Conservation (phyloP, 2,113 vertebrate genomes). For the Trematocara macrostoma region DNA sequence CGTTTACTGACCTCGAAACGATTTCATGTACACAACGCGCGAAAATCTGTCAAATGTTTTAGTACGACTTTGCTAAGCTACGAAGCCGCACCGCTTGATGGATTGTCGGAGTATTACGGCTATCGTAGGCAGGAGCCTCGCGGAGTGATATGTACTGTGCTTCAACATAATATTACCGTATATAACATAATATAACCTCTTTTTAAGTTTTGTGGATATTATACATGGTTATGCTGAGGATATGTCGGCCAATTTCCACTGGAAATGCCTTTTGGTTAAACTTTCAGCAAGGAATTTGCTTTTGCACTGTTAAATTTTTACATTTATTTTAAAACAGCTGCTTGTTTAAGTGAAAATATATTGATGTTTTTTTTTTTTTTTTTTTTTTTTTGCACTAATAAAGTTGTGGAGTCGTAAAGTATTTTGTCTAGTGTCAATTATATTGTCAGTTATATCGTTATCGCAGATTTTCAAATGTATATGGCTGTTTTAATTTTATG, state of each 20-base stretch:
- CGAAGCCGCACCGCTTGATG: too few relatives aligned
- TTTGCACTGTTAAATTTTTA: not conserved
- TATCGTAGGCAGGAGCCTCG: too few relatives aligned
- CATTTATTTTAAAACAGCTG: too few relatives aligned
- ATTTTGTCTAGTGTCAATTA: not conserved
- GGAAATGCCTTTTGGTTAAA: not conserved
- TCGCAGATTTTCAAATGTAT: not conserved
- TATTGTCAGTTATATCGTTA: not conserved
- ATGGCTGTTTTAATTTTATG: not conserved
- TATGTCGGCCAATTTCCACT: not conserved
- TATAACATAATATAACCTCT: not conserved
- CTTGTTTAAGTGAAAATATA: not conserved
- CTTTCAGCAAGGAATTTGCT: not conserved
- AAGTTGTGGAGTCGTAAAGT: not conserved
- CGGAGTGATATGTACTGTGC: not conserved
- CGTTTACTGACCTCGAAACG: too few relatives aligned
- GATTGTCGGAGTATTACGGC: too few relatives aligned
- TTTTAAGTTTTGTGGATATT: not conserved
- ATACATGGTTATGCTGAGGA: not conserved
- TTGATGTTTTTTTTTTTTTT: accelerated
- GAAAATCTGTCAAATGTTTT: too few relatives aligned
- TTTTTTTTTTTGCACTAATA: not conserved
- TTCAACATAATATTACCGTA: accelerated
- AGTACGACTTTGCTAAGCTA: too few relatives aligned
- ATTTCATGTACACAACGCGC: too few relatives aligned